Evolutionary conservation across 2,888 invertebrate species (phyloP).

Genomic region (Urechis unicinctus): DNA sequence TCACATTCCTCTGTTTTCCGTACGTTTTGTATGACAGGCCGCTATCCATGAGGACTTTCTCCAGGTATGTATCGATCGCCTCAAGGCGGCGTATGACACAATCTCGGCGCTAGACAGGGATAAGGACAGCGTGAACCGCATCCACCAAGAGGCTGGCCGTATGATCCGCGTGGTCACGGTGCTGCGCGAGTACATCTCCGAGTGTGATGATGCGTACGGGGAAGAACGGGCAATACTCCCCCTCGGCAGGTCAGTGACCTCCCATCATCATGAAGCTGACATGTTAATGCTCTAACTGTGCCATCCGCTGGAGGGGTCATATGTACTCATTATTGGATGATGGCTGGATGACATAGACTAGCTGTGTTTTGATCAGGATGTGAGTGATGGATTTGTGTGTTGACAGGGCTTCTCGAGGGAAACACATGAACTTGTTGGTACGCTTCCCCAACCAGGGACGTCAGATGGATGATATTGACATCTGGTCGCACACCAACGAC

Average conservation of each 20-base stretch:
- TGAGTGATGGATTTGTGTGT: no score
- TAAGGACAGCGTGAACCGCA: constrained; percentile 54
- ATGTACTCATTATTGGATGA: no score
- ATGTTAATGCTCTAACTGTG: not conserved
- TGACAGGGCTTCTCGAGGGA: constrained; percentile 77
- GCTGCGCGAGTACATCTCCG: constrained; percentile 87
- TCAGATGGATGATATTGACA: constrained; percentile 74
- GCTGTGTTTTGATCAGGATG: no score
- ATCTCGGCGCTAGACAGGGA: constrained; percentile 50
- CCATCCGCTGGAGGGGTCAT: not conserved
- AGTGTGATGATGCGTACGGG: constrained; percentile 70
- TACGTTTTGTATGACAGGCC: constrained; percentile 53
- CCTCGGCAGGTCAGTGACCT: constrained; percentile 61
- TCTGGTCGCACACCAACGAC: constrained; percentile 90
- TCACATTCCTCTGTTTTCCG: no score
- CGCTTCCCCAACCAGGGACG: constrained; percentile 81
- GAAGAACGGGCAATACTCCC: constrained; percentile 85
- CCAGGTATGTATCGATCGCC: constrained; percentile 81
- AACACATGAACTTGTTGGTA: constrained; percentile 79
- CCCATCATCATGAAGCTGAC: not conserved
- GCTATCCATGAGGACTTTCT: constrained; percentile 89
- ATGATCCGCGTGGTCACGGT: constrained; percentile 86
- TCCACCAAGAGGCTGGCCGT: constrained; percentile 65
- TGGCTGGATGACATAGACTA: no score
- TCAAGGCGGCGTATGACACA: constrained; percentile 71